These are phyloP conservation scores for Theonella swinhoei DNA, from an alignment of 37 sponge, comb jelly and placozoan genomes.

Conservation along the genomic window DNA sequence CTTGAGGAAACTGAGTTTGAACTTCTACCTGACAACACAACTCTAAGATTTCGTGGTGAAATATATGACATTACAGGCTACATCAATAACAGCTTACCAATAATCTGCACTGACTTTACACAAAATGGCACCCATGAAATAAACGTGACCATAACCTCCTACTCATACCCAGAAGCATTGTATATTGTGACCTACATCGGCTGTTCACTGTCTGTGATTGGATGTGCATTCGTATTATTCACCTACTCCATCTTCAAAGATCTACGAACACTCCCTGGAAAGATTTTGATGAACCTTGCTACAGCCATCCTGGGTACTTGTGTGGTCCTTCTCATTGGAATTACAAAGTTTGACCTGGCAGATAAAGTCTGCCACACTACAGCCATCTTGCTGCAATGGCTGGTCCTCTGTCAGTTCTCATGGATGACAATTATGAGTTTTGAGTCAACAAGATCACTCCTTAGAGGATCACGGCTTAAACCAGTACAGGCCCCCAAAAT, in stretches of 20 bases:
- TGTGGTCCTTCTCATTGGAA: constrained; percentile 17
- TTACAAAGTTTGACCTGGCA: neutral
- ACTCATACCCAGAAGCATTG: constrained; percentile 7
- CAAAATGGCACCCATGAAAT: constrained; percentile 1
- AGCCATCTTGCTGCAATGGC: constrained; percentile 16
- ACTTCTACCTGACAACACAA: constrained; percentile 2
- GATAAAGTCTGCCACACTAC: neutral
- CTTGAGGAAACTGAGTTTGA: constrained; percentile 9
- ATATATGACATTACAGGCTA: neutral
- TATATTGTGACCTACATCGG: constrained; percentile 47
- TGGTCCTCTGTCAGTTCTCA: neutral
- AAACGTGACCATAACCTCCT: neutral
- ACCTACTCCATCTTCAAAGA: constrained; percentile 64
- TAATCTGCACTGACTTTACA: constrained; percentile 33
- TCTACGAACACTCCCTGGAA: constrained; percentile 32
- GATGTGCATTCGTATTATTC: constrained; percentile 26
- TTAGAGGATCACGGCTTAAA: neutral
- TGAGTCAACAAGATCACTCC: neutral
- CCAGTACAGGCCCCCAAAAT: too few species aligned
- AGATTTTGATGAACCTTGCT: constrained; percentile 41
- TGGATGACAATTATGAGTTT: constrained; percentile 25
- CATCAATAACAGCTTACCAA: neutral
- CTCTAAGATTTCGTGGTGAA: constrained; percentile 1
- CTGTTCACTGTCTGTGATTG: constrained; percentile 55
- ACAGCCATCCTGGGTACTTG: constrained; percentile 19